Conservation (phyloP, 2,888 invertebrate genomes). For the Xestia xanthographa region DNA sequence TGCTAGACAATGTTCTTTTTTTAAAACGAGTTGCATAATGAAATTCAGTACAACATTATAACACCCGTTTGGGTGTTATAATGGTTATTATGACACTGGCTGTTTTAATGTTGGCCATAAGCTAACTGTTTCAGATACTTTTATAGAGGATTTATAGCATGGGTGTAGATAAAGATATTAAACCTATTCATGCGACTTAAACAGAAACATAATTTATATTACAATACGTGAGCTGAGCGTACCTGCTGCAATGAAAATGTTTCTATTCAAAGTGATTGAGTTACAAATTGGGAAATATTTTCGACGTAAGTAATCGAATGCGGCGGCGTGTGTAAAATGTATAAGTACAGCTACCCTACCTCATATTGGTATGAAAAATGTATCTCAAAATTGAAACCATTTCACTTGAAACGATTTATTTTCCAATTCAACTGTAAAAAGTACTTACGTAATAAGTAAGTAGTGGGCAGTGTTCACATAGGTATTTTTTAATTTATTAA, state of each 20-base stretch:
- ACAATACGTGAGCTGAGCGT: constrained; percentile 7
- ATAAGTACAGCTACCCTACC: constrained; percentile 33
- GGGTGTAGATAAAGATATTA: constrained; percentile 5
- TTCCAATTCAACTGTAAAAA: constrained; percentile 17
- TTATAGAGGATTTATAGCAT: too few species aligned
- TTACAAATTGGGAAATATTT: constrained; percentile 64
- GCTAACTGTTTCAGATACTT: too few species aligned
- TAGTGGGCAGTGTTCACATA: not conserved
- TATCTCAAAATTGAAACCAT: constrained; percentile 26
- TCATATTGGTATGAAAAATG: constrained; percentile 24
- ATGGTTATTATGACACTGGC: too few species aligned
- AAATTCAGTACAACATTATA: too few species aligned
- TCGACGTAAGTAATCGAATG: constrained; percentile 58
- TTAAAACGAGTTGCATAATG: too few species aligned
- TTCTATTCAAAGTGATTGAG: constrained; percentile 56
- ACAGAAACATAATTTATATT: constrained; percentile 14
- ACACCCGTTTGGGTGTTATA: too few species aligned
- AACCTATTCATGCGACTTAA: constrained; percentile 4
- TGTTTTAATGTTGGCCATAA: too few species aligned
- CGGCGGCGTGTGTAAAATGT: constrained; percentile 47
- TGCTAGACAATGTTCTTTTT: too few species aligned
- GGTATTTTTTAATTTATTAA: not conserved
- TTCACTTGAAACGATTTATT: constrained; percentile 35
- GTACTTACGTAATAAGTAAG: not conserved
- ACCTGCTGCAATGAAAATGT: constrained; percentile 49